phyloP scores from a whole-genome alignment of 2,888 invertebrate species.

The Malthinus seriepunctatus region DNA sequence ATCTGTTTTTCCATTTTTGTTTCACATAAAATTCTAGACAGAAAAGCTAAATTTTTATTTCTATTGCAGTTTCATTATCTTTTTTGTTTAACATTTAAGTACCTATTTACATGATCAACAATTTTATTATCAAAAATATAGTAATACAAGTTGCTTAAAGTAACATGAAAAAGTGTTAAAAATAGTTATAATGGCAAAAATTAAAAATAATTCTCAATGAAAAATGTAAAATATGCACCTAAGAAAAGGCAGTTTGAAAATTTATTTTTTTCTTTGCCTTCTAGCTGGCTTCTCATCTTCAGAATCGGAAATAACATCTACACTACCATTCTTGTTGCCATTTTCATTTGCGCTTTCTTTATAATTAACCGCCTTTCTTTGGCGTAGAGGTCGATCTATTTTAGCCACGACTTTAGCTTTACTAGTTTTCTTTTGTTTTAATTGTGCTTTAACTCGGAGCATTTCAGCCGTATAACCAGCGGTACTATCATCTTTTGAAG shows the following conservation, averaged over 20 bases:
- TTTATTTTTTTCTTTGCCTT: not conserved
- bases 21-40: too few species aligned
- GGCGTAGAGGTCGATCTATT: conserved; percentile 10
- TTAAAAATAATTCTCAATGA: not conserved
- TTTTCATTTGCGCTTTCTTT: conserved; percentile 6
- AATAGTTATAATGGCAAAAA: not conserved
- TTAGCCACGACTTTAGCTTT: conserved; percentile 15
- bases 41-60: too few species aligned
- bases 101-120: too few species aligned
- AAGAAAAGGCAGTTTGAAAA: not conserved
- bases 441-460: conserved; percentile 28
- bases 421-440: conserved; percentile 15
- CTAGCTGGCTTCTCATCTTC: conserved; percentile 7
- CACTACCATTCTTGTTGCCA: not conserved
- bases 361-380: conserved; percentile 9
- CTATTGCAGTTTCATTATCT: too few species aligned
- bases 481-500: not conserved
- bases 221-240: not conserved
- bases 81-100: too few species aligned
- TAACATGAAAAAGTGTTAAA: too few species aligned
- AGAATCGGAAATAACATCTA: conserved; percentile 7
- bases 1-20: too few species aligned
- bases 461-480: conserved; percentile 32
- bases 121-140: too few species aligned
- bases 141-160: too few species aligned